These are phyloP conservation scores for Bedellia somnulentella DNA, from an alignment of 2,888 invertebrate species.

Conservation along the genomic window DNA sequence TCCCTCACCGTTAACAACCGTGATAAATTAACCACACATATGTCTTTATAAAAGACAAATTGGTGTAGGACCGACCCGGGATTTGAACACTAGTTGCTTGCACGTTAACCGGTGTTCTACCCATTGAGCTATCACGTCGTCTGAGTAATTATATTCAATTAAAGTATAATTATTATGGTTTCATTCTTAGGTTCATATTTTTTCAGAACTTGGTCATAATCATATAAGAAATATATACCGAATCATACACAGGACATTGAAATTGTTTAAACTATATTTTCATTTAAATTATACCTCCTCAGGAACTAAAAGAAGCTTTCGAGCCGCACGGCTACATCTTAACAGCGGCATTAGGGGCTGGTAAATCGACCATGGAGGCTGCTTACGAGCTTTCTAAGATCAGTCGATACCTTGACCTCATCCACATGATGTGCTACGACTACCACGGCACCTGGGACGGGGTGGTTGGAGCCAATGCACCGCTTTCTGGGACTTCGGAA, in stretches of 20 bases:
- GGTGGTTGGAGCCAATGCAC: constrained; percentile 76
- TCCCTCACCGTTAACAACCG: too few relatives aligned
- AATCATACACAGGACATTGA: too few relatives aligned
- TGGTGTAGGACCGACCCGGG: too few relatives aligned
- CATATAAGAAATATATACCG: too few relatives aligned
- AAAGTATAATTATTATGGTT: too few relatives aligned
- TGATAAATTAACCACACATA: too few relatives aligned
- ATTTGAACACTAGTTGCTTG: too few relatives aligned
- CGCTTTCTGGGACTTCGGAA: constrained; percentile 55
- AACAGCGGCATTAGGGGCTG: constrained; percentile 82
- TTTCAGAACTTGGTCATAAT: background rate
- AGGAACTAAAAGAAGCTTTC: constrained; percentile 75
- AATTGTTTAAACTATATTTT: constrained; percentile 1
- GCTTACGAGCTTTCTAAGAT: constrained; percentile 77
- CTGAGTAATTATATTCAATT: too few relatives aligned
- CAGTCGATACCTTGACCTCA: constrained; percentile 67
- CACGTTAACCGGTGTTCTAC: too few relatives aligned
- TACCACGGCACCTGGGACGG: constrained; percentile 86
- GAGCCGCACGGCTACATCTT: constrained; percentile 67
- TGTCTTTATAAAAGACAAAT: too few relatives aligned
- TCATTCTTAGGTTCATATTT: too few relatives aligned
- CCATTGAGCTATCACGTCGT: too few relatives aligned
- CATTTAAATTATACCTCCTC: constrained; percentile 8
- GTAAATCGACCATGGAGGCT: constrained; percentile 71
- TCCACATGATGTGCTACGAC: constrained; percentile 89